Base-by-base conservation (phyloP, 2,888 invertebrate species). In the Mimas tiliae region DNA sequence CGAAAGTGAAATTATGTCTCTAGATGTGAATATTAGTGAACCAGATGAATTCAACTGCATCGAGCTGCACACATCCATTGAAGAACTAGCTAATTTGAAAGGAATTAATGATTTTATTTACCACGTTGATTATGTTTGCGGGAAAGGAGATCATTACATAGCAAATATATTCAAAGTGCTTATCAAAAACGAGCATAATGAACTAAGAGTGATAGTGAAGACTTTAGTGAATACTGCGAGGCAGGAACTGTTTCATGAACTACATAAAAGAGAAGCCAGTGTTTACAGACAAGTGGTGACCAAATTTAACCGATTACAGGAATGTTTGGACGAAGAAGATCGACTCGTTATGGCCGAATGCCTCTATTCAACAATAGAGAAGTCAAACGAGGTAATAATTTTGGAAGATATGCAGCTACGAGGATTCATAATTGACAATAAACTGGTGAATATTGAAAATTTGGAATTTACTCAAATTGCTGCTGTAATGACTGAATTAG, bases 21-120 rank as follows among this genome's bases (percentile, higher is more conserved):
- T 93, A 69, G 90, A 93, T 72, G 91, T 93, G n/a, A 89, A 92
- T 72, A 78, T 90, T 63, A 90, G 90, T 81, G 91, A 93, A 78
- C 89, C 90, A 1, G 91, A 91, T 48, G 91, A 91, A 66, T 91
- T 92, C 68, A 89, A 91, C 33, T 84, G 84, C 67, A 67, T 74
- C 27, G 88, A 91, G 82, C 78, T 93, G 7, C 92, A 93, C 66
- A 81, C 70, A 69, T 84, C 82, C 21, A 82, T 92, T 8, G 69
- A 86, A 78, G 77, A 83, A 66, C 79, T 88, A 1, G 88, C 90
- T 0, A 73, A 76, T 48, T 65, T 79, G 7, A 81, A 84, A 65
- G 77, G 80, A 4, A 81, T 90, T n/a, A 67, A 81, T 16, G 82
- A 90, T 68, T 90, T 90, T 51, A 79, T 78, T 2, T 93, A 93